phyloP scores from a whole-genome alignment of 2,113 vertebrate genomes.

The Heterochromis multidens region DNA sequence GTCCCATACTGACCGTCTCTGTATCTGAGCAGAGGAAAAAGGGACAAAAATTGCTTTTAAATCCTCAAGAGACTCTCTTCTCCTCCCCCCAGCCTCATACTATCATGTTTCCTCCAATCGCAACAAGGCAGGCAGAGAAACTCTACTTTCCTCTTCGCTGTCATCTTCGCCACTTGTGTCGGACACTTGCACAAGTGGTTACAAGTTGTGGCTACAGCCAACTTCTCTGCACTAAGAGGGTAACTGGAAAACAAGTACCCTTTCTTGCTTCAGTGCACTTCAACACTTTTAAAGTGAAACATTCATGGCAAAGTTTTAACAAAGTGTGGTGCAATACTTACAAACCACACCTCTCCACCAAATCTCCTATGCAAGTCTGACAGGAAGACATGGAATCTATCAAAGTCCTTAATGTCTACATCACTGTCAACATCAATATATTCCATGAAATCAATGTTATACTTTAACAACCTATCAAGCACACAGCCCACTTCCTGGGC shows the following conservation, averaged over 20 bases:
- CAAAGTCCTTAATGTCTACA: rapidly evolving
- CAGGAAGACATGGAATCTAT: rapidly evolving
- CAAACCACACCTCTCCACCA: background rate
- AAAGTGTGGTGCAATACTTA: background rate
- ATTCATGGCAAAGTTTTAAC: background rate
- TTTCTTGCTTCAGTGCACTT: background rate
- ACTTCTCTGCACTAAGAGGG: background rate
- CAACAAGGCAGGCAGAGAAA: too few relatives aligned
- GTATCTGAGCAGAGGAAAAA: too few relatives aligned
- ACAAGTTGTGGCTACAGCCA: background rate
- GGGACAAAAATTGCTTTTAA: too few relatives aligned
- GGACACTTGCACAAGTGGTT: too few relatives aligned
- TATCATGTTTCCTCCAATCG: too few relatives aligned
- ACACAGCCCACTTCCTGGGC: background rate
- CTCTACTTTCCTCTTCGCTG: too few relatives aligned
- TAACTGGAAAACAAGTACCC: background rate
- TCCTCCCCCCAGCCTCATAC: too few relatives aligned
- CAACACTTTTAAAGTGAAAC: rapidly evolving
- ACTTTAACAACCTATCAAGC: background rate
- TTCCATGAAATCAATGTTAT: background rate
- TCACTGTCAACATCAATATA: background rate
- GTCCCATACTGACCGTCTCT: too few relatives aligned
- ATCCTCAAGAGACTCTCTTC: too few relatives aligned
- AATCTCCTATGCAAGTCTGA: background rate
- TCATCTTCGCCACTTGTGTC: too few relatives aligned